A percentile compares a stretch with the other conserved stretches of the same genome.
Conservation (phyloP, 2,113 vertebrate genomes). For the Jacana jacana region DNA sequence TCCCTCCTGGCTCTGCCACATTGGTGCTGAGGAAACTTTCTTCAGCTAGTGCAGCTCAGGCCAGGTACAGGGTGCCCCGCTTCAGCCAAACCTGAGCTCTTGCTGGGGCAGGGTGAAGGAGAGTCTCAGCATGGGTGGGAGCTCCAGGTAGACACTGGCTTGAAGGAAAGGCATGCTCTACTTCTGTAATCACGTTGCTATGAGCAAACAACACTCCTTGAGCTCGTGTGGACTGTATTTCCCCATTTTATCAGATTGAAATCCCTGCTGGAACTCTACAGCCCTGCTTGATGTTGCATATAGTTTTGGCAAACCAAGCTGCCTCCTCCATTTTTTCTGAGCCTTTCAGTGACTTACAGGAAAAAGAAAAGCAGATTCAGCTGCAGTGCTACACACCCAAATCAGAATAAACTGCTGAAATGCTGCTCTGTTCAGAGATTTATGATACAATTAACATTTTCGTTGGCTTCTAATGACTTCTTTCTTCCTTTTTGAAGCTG, state of each 20-base stretch:
- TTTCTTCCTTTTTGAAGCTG: constrained; percentile 51
- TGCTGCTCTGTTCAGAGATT: constrained; percentile 33
- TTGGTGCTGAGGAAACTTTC: neutral
- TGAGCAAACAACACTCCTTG: neutral
- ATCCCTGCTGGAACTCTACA: neutral
- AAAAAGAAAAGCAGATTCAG: constrained; percentile 27
- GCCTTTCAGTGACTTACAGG: neutral
- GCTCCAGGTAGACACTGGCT: neutral
- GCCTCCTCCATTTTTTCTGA: constrained; percentile 3
- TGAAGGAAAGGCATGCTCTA: neutral
- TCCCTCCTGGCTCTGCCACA: neutral
- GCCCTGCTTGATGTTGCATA: neutral
- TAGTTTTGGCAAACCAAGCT: neutral
- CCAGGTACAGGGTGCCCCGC: fast-evolving
- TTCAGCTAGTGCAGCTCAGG: neutral
- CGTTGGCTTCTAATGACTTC: constrained; percentile 54
- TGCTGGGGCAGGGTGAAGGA: neutral
- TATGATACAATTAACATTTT: constrained; percentile 64
- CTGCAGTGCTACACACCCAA: constrained; percentile 12
- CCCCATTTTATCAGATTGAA: neutral
- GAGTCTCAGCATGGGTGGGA: fast-evolving
- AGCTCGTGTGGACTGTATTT: fast-evolving
- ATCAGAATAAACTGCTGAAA: constrained; percentile 34
- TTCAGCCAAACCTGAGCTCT: fast-evolving
- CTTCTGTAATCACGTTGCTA: neutral